A percentile compares a stretch with the other conserved stretches of the same genome.
These are phyloP conservation scores for Pogoniulus pusillus DNA, from an alignment of 2,797 vertebrate species.

Conservation along the genomic window DNA sequence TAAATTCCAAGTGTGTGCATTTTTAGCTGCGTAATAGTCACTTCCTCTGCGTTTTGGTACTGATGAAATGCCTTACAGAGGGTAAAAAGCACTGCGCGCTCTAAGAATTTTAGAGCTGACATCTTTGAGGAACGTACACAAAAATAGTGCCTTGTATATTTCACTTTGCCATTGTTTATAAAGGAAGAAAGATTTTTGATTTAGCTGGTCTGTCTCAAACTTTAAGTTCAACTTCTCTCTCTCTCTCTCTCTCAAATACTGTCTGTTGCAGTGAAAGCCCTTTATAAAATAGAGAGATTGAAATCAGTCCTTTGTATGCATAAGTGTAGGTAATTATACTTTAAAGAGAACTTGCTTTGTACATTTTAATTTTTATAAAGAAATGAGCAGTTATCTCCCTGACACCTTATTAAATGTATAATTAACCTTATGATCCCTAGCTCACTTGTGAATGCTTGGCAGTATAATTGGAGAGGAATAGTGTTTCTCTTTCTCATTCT, in stretches of 20 bases:
- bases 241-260: slow-evolving; percentile 73
- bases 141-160: slow-evolving; percentile 70
- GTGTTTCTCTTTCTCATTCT: slow-evolving; percentile 77
- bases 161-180: slow-evolving; percentile 68
- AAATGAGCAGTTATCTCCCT: slow-evolving; percentile 90
- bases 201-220: slow-evolving; percentile 80
- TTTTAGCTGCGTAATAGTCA: not conserved
- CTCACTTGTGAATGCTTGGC: slow-evolving; percentile 86
- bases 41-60: not conserved
- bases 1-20: not conserved
- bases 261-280: slow-evolving; percentile 84
- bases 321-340: slow-evolving; percentile 93
- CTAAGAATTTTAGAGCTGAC: slow-evolving; percentile 48
- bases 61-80: slow-evolving; percentile 31
- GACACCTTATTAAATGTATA: slow-evolving; percentile 92
- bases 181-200: slow-evolving; percentile 73
- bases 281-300: slow-evolving; percentile 85
- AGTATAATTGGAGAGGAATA: slow-evolving; percentile 85
- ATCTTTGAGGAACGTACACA: slow-evolving; percentile 49
- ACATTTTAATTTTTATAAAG: slow-evolving; percentile 95
- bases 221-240: slow-evolving; percentile 80
- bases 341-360: slow-evolving; percentile 87
- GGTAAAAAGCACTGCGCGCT: not conserved
- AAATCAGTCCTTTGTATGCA: slow-evolving; percentile 88
- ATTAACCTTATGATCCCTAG: slow-evolving; percentile 90